Conservation (phyloP, 2,797 vertebrate genomes). For the Molossus molossus region DNA sequence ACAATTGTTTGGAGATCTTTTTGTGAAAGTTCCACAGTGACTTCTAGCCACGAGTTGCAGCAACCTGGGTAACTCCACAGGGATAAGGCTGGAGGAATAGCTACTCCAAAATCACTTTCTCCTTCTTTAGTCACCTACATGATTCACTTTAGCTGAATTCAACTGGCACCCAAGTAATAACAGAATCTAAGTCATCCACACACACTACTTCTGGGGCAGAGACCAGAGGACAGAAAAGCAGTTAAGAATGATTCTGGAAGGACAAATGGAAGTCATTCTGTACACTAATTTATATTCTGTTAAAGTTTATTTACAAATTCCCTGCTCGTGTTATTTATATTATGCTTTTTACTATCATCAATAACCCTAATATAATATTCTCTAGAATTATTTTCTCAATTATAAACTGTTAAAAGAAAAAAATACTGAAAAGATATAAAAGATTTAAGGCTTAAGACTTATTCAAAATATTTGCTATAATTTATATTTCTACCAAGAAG, state of each 20-base stretch:
- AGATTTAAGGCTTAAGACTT: neutral
- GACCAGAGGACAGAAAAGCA: neutral
- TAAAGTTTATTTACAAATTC: neutral
- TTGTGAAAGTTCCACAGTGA: neutral
- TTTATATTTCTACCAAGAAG: slow-evolving; percentile 17
- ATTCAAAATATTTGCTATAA: neutral
- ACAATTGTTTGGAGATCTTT: neutral
- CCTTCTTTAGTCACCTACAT: neutral
- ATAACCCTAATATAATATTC: neutral
- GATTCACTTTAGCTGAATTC: neutral
- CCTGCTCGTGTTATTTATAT: neutral
- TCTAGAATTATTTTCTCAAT: neutral
- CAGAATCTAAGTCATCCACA: neutral
- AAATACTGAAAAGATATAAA: neutral
- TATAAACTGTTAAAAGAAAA: neutral
- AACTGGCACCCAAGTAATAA: neutral
- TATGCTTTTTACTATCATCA: neutral
- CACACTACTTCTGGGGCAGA: neutral
- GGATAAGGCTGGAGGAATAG: neutral
- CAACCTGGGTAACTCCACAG: neutral
- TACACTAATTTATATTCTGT: neutral
- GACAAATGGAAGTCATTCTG: neutral
- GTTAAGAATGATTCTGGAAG: neutral
- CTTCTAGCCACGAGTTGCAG: neutral
- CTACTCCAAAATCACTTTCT: neutral